Percentiles rank a stretch among this genome's conserved stretches.
phyloP scores from a whole-genome alignment of 2,113 vertebrate species.

The Neodontobutis hainanensis region DNA sequence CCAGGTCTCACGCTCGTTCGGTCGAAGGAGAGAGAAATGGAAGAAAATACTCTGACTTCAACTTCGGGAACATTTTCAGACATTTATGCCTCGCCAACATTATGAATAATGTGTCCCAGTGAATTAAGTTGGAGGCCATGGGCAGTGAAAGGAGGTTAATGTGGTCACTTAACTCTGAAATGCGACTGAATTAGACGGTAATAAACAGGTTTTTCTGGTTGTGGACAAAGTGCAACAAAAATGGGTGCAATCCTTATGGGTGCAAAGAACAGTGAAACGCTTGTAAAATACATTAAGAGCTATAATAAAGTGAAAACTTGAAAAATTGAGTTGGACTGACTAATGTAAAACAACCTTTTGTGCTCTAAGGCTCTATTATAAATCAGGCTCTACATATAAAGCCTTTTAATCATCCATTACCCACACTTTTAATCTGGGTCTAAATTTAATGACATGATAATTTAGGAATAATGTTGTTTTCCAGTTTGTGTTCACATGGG shows the following conservation, averaged over 20 bases:
- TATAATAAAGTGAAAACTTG: too few relatives aligned
- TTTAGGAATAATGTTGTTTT: constrained; percentile 44
- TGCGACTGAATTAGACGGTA: constrained; percentile 14
- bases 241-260: too few relatives aligned
- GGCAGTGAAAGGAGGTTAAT: constrained; percentile 23
- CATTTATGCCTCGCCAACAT: constrained; percentile 70
- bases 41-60: constrained; percentile 73
- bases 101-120: constrained; percentile 73
- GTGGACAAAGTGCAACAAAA: neutral
- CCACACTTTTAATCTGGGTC: constrained; percentile 39
- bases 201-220: constrained; percentile 5
- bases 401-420: neutral
- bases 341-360: too few relatives aligned
- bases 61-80: constrained; percentile 70
- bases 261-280: too few relatives aligned
- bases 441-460: constrained; percentile 55
- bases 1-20: constrained; percentile 28
- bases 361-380: too few relatives aligned
- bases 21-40: constrained; percentile 52
- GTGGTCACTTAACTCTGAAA: constrained; percentile 7
- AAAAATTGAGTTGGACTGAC: neutral
- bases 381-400: too few relatives aligned
- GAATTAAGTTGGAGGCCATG: constrained; percentile 48
- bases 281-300: too few relatives aligned
- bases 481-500: too few relatives aligned